phyloP scores from a whole-genome alignment of 2,113 vertebrate genomes.

The Salvator merianae region DNA sequence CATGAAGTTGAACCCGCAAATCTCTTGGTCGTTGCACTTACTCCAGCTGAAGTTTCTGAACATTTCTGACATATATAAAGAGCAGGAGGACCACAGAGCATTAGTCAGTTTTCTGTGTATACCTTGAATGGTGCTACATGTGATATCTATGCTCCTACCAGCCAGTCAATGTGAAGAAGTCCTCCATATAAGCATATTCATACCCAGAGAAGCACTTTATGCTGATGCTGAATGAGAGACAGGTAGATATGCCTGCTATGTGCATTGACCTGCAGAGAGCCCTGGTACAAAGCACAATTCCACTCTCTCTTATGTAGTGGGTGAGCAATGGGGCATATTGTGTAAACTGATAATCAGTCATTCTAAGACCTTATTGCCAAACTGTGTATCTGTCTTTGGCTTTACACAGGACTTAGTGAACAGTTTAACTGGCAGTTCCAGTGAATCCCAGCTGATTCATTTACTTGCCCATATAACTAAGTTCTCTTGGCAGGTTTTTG shows the following conservation, averaged over 20 bases:
- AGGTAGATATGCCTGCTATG: not conserved
- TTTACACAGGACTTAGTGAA: not conserved
- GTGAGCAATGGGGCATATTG: not conserved
- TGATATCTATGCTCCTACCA: not conserved
- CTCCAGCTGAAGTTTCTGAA: not conserved
- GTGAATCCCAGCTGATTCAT: not conserved
- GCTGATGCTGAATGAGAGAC: not conserved
- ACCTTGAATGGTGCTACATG: not conserved
- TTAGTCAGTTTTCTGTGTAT: not conserved
- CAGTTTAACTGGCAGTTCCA: not conserved
- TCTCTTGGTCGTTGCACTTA: too few species aligned
- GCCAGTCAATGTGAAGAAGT: not conserved
- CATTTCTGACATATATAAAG: not conserved
- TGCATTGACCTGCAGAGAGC: not conserved
- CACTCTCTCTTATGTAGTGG: not conserved
- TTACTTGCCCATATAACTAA: too few species aligned
- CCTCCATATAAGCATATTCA: not conserved
- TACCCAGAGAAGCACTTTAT: not conserved
- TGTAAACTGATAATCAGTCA: not conserved
- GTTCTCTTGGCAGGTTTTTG: too few species aligned
- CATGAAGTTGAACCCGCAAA: too few species aligned
- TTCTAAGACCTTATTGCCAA: not conserved
- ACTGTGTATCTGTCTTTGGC: too few species aligned
- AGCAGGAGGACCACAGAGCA: not conserved
- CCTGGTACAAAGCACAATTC: not conserved